Evolutionary conservation across 2,113 vertebrate species (phyloP).

Genomic region (Datnioides undecimradiatus): DNA sequence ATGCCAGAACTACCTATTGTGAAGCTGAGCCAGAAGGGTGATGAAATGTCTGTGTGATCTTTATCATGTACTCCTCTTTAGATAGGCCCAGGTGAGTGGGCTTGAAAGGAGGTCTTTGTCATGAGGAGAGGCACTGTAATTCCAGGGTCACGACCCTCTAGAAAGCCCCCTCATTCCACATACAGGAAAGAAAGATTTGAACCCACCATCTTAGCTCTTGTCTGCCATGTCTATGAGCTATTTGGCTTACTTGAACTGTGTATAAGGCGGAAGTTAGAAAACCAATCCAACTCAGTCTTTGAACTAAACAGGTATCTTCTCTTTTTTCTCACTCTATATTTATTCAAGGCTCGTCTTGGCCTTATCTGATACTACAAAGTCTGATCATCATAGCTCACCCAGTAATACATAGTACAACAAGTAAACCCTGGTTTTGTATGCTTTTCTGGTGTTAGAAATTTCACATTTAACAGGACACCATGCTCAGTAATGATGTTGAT

Average conservation of each 20-base stretch:
- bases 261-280: not conserved
- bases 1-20: conserved; percentile 37
- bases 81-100: conserved; percentile 66
- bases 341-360: not conserved
- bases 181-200: conserved; percentile 64
- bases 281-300: not conserved
- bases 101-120: conserved; percentile 77
- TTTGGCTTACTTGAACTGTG: not conserved
- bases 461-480: not conserved
- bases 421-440: not conserved
- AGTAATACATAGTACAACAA: not conserved
- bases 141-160: conserved; percentile 70
- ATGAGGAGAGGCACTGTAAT: conserved; percentile 64
- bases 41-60: conserved; percentile 55
- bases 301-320: not conserved
- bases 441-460: not conserved
- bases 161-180: conserved; percentile 66
- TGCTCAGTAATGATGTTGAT: conserved; percentile 4
- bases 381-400: conserved; percentile 2
- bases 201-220: conserved; percentile 16
- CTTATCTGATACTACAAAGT: not conserved
- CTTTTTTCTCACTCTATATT: not conserved
- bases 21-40: conserved; percentile 17
- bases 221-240: not conserved
- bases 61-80: conserved; percentile 40